phyloP scores from a whole-genome alignment of 2,888 invertebrate genomes.

The Odontocerum albicorne region DNA sequence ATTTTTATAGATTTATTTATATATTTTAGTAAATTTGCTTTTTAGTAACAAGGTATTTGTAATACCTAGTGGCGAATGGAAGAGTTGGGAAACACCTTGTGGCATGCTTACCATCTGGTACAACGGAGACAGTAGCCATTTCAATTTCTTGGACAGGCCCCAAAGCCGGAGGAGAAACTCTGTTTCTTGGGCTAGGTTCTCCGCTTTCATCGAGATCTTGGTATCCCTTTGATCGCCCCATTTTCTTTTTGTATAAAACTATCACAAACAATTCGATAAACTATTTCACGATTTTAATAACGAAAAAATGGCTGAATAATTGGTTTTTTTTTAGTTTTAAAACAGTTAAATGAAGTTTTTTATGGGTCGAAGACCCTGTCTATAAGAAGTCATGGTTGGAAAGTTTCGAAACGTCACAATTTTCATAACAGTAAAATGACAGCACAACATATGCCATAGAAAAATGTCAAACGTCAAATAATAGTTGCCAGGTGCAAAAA shows the following conservation, averaged over 20 bases:
- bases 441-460: too few species aligned
- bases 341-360: constrained; percentile 2
- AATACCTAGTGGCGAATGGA: too few species aligned
- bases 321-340: background rate
- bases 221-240: constrained; percentile 62
- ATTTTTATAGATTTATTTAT: too few species aligned
- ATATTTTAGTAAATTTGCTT: too few species aligned
- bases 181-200: constrained; percentile 42
- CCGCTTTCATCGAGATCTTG: constrained; percentile 61
- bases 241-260: constrained; percentile 39
- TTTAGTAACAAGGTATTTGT: too few species aligned
- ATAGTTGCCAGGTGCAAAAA: constrained; percentile 24
- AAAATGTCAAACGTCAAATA: constrained; percentile 27
- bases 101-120: constrained; percentile 84
- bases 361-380: constrained; percentile 21
- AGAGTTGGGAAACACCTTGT: too few species aligned
- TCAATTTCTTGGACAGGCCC: constrained; percentile 65
- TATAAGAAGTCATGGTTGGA: constrained; percentile 23
- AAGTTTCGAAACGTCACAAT: constrained; percentile 35
- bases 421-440: constrained; percentile 35
- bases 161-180: constrained; percentile 53
- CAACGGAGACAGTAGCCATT: constrained; percentile 78
- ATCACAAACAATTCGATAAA: too few species aligned
- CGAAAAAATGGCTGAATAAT: background rate
- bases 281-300: too few species aligned